Evolutionary conservation across 2,888 invertebrate genomes (phyloP), one percentile per base, ranked within the genome.

Genomic region (Dasypolia templi): DNA sequence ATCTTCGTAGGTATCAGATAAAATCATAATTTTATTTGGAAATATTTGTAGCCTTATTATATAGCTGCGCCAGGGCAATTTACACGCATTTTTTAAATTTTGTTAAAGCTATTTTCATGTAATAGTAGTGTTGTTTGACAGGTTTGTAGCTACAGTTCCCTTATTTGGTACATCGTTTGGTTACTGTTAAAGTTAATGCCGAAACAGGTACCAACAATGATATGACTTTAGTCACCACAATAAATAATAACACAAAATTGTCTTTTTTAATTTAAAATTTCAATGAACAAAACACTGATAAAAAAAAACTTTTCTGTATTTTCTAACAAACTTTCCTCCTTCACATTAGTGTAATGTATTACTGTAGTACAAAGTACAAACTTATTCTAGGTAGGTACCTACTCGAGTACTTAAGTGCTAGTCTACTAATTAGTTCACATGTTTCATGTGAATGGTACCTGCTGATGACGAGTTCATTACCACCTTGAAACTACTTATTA

Each of bases 401-500:
- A 22, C 39, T 68, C 39, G 4, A 55, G 22, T 64, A 68, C 64
- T 5, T 39, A 64, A 68, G 46, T 66, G 39, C 35, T 42, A 29
- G 53, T 11, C 32, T 51, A 32, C 17, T 62, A 69, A 75, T 78
- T 58, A 72, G 56, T 66, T 46, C 35, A 73, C 44, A 42, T 72
- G 49, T 42, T 53, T 29, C 26, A 26, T 53, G 32, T 68, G 61
- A 64, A 56, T 58, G 44, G 26, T 11, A 32, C n/a, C n/a, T n/a
- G n/a, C 19, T 75, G 58, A 56, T 79, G 74, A 58, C 66, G 46
- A 61, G 35, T 58, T 58, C 22, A 58, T 51, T 59, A 70, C 51
- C 49, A 66, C 75, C 66, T 84, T 80, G 74, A 68, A 70, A 72
- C 26, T 44, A 32, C 19, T 51, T 63, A 62, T 55, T n/a, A n/a